Evolutionary conservation across 2,888 invertebrate species (phyloP).

Genomic region (Pachymerium ferrugineum): DNA sequence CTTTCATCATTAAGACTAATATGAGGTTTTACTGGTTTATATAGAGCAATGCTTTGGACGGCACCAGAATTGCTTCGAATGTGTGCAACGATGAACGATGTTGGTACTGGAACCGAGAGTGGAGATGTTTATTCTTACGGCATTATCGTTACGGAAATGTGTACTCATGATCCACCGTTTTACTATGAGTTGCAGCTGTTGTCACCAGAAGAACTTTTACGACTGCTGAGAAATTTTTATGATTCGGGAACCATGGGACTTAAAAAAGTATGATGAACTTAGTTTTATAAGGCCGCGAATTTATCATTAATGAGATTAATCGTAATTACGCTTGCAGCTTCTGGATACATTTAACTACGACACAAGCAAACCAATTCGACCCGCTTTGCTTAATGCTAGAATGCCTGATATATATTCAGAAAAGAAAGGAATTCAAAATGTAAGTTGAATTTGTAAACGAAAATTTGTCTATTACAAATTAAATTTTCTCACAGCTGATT

Average conservation of each 20-base stretch:
- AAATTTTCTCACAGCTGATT: background rate
- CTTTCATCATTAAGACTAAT: background rate
- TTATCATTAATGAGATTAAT: background rate
- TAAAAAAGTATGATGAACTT: background rate
- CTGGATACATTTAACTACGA: background rate
- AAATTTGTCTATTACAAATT: background rate
- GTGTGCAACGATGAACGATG: background rate
- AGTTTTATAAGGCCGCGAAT: background rate
- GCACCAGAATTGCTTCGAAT: constrained; percentile 1
- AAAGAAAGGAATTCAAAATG: constrained; percentile 5
- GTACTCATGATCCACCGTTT: constrained; percentile 25
- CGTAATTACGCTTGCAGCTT: background rate
- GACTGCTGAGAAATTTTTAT: constrained; percentile 3
- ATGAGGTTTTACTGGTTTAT: background rate
- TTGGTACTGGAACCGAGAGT: background rate
- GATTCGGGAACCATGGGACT: background rate
- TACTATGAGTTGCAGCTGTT: constrained; percentile 14
- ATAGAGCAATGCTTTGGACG: background rate
- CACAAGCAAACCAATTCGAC: background rate
- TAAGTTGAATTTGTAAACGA: background rate
- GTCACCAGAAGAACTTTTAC: constrained; percentile 1
- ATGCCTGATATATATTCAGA: background rate
- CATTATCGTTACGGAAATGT: constrained; percentile 28
- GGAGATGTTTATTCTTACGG: constrained; percentile 29
- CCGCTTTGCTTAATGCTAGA: background rate